These are phyloP conservation scores for human (Homo sapiens) DNA, from an alignment of 2,113 vertebrate genomes.

Conservation along the genomic window GRCh38 chr13:76811501-76812000, in stretches of 20 bases:
- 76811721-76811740: background rate
- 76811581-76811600: background rate
- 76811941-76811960: background rate
- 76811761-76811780: background rate
- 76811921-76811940: background rate
- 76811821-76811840: background rate
- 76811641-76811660: background rate
- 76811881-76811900: background rate
- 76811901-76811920: background rate
- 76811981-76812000: background rate
- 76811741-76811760: background rate
- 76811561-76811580: background rate
- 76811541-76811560: background rate
- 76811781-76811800: conserved; percentile 3
- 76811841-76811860: background rate
- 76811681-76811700: conserved; percentile 23
- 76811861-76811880: background rate
- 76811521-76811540: background rate
- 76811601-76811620: background rate
- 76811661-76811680: background rate
- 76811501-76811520: background rate
- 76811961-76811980: background rate
- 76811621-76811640: background rate
- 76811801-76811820: background rate
- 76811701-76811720: background rate